Conservation (phyloP, 2,888 invertebrate genomes). For the Campoplex nolae region DNA sequence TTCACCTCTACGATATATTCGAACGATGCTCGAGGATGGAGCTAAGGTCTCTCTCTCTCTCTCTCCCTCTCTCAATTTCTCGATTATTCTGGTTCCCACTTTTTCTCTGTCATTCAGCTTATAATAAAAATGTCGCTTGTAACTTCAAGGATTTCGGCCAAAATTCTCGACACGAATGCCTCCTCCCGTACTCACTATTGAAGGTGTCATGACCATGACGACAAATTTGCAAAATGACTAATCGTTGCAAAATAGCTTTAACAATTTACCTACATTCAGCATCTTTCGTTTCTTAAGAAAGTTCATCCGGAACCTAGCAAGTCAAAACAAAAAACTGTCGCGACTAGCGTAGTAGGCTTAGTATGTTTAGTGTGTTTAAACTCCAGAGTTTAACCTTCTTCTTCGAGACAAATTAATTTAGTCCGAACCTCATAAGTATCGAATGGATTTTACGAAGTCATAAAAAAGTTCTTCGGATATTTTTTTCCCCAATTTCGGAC, state of each 20-base stretch:
- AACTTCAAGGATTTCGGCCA: slow-evolving; percentile 55
- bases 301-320: too few relatives aligned
- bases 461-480: background rate
- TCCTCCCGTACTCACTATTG: background rate
- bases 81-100: background rate
- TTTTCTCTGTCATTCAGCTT: slow-evolving; percentile 8
- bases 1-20: slow-evolving; percentile 61
- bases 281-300: too few relatives aligned
- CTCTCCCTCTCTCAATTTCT: too few relatives aligned
- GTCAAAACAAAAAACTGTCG: too few relatives aligned
- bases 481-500: background rate
- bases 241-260: background rate
- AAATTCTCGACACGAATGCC: slow-evolving; percentile 15
- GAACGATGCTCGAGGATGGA: slow-evolving; percentile 31
- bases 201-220: background rate
- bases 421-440: too few relatives aligned
- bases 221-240: background rate
- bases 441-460: too few relatives aligned
- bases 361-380: too few relatives aligned
- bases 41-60: background rate
- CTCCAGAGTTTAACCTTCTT: too few relatives aligned
- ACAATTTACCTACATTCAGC: background rate
- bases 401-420: too few relatives aligned
- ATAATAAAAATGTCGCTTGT: slow-evolving; percentile 66
- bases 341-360: too few relatives aligned